Conservation (phyloP, 2,113 vertebrate genomes). For the Ageneiosus marmoratus region DNA sequence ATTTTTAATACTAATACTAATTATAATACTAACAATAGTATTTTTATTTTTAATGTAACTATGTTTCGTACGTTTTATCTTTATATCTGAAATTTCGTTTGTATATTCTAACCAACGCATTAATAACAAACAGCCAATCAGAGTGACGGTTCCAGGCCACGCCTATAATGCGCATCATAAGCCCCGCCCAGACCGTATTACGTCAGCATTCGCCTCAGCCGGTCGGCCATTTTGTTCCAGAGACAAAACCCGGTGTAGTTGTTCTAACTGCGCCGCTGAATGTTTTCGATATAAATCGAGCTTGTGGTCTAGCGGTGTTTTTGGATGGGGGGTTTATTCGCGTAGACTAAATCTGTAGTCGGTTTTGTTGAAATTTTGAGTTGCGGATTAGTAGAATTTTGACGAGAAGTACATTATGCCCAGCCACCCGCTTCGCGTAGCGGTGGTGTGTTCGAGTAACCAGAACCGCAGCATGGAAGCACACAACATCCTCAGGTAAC, state of each 20-base stretch:
- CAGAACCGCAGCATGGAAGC: conserved; percentile 99
- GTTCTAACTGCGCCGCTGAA: not conserved
- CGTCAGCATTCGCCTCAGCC: not conserved
- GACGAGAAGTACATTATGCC: conserved; percentile 75
- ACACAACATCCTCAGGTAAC: conserved; percentile 99
- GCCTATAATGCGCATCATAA: not conserved
- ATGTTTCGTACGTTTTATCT: too few relatives aligned
- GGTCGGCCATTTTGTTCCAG: conserved; percentile 33
- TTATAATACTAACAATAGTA: too few relatives aligned
- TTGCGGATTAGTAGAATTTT: conserved; percentile 51
- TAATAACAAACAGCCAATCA: too few relatives aligned
- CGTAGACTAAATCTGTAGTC: not conserved
- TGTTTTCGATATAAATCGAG: not conserved
- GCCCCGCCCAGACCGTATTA: not conserved
- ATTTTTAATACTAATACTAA: too few relatives aligned
- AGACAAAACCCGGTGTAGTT: not conserved
- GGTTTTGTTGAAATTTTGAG: not conserved
- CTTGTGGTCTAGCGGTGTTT: not conserved
- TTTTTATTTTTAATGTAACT: too few relatives aligned
- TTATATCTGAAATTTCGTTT: too few relatives aligned
- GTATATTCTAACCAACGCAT: too few relatives aligned
- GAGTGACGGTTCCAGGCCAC: not conserved
- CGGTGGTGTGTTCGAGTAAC: conserved; percentile 97
- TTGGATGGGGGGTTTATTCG: not conserved
- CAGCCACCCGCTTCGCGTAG: conserved; percentile 86